Evolutionary conservation across 2,888 invertebrate genomes (phyloP), one percentile per base, ranked within the genome.

Genomic region (Idaea biselata): DNA sequence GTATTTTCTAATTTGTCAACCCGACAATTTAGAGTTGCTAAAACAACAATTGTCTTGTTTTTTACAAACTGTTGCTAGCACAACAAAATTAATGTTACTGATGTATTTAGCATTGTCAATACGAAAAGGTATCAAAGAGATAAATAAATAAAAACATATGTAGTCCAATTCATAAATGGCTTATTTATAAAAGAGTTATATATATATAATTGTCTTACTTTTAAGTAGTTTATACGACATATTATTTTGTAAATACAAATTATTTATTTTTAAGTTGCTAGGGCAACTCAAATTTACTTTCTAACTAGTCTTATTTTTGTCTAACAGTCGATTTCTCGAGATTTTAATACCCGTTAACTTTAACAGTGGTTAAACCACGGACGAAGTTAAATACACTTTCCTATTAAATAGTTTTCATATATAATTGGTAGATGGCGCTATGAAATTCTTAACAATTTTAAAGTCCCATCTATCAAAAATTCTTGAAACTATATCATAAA

Each of bases 211-310:
- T 58, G 44, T 32, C 7, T 58, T 58, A 33, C 32, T 64, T 66
- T 68, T 72, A 67, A 68, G 68, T 67, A 6, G 61, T 72, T 25
- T 25, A 25, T 67, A n/a, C 5, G 11, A 32, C 8, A 58, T 58
- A 58, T 32, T 58, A 70, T 70, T 72, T 69, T 72, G 66, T 72
- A 69, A 60, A 72, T 70, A 68, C 16, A 70, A 63, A 66, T 68
- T 69, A 68, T 72, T 70, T 72, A 68, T 72, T 70, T 16, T 25
- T 56, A 67, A 64, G 65, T 71, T 68, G 64, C 64, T n/a, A 17
- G 16, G 7, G 67, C 64, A 68, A 69, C 66, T 68, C 57, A 63
- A 66, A 63, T 61, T 59, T 62, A 54, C 59, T 63, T 64, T 63
- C 63, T 60, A 56, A 18, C 56, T 56, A 56, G 56, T 56, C 56